Percentiles rank a stretch among this genome's conserved stretches.
These are phyloP conservation scores for Fulica atra DNA, from an alignment of 2,113 vertebrate species.

Conservation along the genomic window DNA sequence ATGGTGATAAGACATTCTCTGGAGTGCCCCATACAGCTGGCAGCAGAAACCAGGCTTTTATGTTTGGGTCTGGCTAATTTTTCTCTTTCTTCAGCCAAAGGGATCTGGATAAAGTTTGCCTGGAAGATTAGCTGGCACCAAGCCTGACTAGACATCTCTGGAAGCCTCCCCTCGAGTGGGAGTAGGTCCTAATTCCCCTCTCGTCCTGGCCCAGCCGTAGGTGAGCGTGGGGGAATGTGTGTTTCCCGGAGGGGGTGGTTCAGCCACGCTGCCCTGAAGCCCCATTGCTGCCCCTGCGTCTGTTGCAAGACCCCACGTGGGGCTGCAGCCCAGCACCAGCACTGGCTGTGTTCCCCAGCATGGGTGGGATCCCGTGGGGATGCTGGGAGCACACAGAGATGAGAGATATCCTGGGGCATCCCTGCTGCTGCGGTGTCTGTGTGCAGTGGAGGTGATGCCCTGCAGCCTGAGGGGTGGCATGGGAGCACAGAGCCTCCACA, in stretches of 20 bases:
- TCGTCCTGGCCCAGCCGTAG: rapidly evolving
- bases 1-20: constrained; percentile 41
- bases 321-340: neutral
- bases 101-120: constrained; percentile 58
- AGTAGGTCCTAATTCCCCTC: neutral
- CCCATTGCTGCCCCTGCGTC: rapidly evolving
- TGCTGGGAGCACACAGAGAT: rapidly evolving
- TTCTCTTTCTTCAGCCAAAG: constrained; percentile 48
- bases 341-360: neutral
- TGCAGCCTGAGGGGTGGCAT: rapidly evolving
- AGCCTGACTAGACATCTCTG: constrained; percentile 37
- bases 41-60: constrained; percentile 36
- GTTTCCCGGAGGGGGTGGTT: neutral
- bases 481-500: rapidly evolving
- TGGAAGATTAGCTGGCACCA: constrained; percentile 47
- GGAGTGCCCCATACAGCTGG: constrained; percentile 53
- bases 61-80: constrained; percentile 26
- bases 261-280: rapidly evolving
- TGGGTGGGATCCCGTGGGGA: neutral
- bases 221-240: rapidly evolving
- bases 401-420: neutral
- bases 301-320: neutral
- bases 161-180: neutral
- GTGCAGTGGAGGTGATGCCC: rapidly evolving
- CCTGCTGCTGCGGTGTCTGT: rapidly evolving